Base-by-base conservation (phyloP, 2,888 invertebrate species). In the Acanthosepion pharaonis region DNA sequence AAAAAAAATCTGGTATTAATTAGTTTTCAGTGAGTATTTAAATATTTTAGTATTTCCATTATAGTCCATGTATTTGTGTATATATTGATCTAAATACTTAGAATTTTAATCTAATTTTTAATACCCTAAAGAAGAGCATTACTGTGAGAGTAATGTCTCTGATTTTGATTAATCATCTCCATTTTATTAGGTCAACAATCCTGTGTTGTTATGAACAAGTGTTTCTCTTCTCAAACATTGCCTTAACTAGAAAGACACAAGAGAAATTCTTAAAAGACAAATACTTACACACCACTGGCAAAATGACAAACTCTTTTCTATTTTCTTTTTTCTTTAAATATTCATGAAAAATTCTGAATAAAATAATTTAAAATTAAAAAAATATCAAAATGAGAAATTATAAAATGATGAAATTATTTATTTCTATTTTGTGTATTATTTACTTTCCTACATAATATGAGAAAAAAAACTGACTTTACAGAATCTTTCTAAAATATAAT, bases 231-330 rank as follows among this genome's bases (percentile, higher is more conserved):
- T 78, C 78, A 78, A 78, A 78, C n/a, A 78, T 78, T 33, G n/a
- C n/a, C 78, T n/a, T n/a, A 15, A 11, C n/a, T n/a, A n/a, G 0
- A 78, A 33, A 78, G 78, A 78, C n/a, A 78, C 78, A 78, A 78
- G 78, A 78, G 78, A 78, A n/a, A 33, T 78, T 78, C 78, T 78
- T 78, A 78, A 78, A 78, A 78, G 78, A 78, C 78, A 78, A 78
- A 78, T 78, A 33, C 78, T 78, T 78, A n/a, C n/a, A 78, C 78
- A 78, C 78, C 78, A 78, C n/a, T 78, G 78, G 78, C 78, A 78
- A 78, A 78, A 78, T 78, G 78, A 78, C 78, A 78, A 78, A 78
- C 78, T 78, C n/a, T 78, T 59, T 59, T 28, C 25, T 78, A 8
- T 78, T 78, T 78, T 64, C 25, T 64, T 64, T 25, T 64, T 6